phyloP scores from a whole-genome alignment of 2,888 invertebrate genomes.

The Erebia ligea region DNA sequence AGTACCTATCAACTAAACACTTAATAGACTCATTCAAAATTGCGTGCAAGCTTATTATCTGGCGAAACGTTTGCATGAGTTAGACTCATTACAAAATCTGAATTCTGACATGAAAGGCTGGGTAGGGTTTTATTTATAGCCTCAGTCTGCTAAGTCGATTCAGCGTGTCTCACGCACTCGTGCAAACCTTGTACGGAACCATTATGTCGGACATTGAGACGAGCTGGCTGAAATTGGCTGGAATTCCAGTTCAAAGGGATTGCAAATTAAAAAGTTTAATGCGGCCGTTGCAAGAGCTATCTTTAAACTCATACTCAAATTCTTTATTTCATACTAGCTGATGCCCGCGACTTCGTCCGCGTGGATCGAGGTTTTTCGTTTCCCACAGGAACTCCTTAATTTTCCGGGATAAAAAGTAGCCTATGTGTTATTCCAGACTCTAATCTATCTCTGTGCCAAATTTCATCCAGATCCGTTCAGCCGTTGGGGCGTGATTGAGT shows the following conservation, averaged over 20 bases:
- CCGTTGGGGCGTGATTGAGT: too few relatives aligned
- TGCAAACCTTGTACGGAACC: not conserved
- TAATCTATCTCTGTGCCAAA: too few relatives aligned
- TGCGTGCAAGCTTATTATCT: conserved; percentile 24
- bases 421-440: too few relatives aligned
- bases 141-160: not conserved
- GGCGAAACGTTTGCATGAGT: conserved; percentile 25
- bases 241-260: not conserved
- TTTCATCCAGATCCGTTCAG: too few relatives aligned
- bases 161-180: conserved; percentile 39
- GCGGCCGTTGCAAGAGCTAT: not conserved
- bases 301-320: not conserved
- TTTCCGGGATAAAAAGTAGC: too few relatives aligned
- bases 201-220: conserved; percentile 3
- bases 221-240: not conserved
- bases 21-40: not conserved
- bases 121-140: conserved; percentile 24
- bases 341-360: too few relatives aligned
- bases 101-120: conserved; percentile 22
- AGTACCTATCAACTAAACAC: not conserved
- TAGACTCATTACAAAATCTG: conserved; percentile 18
- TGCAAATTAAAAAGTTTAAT: not conserved
- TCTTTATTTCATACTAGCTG: too few relatives aligned
- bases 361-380: too few relatives aligned
- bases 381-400: too few relatives aligned